Base-by-base conservation (phyloP, 2,113 vertebrate species). In the Hippocampus zosterae region DNA sequence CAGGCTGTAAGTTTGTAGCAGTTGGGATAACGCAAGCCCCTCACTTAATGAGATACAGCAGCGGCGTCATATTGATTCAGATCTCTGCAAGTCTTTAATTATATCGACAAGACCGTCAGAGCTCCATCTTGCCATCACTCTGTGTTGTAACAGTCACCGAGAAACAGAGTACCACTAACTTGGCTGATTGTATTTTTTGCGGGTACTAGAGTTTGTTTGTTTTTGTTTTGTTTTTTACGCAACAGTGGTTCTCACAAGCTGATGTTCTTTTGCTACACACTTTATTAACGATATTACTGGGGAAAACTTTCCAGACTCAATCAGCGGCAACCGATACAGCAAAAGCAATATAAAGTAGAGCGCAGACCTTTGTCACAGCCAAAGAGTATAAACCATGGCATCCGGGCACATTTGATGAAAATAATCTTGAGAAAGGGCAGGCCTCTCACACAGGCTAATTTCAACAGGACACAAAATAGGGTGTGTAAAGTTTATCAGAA, bases 21-120 rank as follows among this genome's bases (percentile, higher is more conserved):
- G 21, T 50, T 72, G 42, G 42, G 68, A 68, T 64, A 69, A 48
- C 70, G 57, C 53, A 62, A 69, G 29, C 29, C 33, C 71, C 56
- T 71, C 50, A 64, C 50, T 71, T 72, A 67, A 84, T 75, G 64
- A 83, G 60, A 80, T 40, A 67, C 65, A 41, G 75, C 19, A 48
- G 75, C 44, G 13, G 0, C 11, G 70, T 67, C 23, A 13, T 69
- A 84, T 77, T 33, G 80, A 88, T 81, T 79, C 11, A 29, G 68
- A 76, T 57, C 79, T 41, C 33, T 0, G 29, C 33, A 7, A 44
- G 67, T 65, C 57, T 74, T 52, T 77, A 29, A 74, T 75, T 71
- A 60, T 65, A 71, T 77, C 50, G 42, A 73, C 15, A 66, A 6
- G 48, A 68, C 72, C 62, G 25, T 59, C 29, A 65, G 1, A 53